Conservation (phyloP, 2,113 vertebrate genomes). For the Candoia aspera region DNA sequence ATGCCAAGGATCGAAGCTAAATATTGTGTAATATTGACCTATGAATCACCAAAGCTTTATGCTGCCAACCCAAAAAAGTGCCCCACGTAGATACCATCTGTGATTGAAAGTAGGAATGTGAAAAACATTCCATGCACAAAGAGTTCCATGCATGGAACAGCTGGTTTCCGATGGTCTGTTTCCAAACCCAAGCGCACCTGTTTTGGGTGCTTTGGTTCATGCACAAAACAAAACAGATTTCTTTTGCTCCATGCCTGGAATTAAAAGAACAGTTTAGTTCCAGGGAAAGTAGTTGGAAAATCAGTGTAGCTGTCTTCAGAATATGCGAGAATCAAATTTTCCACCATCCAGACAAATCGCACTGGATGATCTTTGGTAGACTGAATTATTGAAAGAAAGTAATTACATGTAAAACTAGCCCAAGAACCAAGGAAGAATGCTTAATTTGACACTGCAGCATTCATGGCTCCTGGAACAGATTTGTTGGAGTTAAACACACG, state of each 20-base stretch:
- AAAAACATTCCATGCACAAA: neutral
- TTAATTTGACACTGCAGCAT: neutral
- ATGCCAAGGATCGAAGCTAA: neutral
- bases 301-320: neutral
- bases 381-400: neutral
- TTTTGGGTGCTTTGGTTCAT: neutral
- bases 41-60: neutral
- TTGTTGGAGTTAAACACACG: neutral
- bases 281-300: neutral
- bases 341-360: neutral
- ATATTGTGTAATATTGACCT: neutral
- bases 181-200: neutral
- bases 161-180: neutral
- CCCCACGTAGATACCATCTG: neutral
- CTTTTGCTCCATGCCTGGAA: neutral
- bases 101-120: neutral
- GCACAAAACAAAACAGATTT: neutral
- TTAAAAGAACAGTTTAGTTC: neutral
- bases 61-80: neutral
- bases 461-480: neutral
- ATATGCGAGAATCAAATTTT: neutral
- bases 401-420: neutral
- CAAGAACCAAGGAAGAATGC: neutral
- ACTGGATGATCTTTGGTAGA: neutral
- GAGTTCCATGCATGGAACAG: neutral